Evolutionary conservation across 2,888 invertebrate genomes (phyloP), one percentile per base, ranked within the genome.

Genomic region (Nasonia oneida): DNA sequence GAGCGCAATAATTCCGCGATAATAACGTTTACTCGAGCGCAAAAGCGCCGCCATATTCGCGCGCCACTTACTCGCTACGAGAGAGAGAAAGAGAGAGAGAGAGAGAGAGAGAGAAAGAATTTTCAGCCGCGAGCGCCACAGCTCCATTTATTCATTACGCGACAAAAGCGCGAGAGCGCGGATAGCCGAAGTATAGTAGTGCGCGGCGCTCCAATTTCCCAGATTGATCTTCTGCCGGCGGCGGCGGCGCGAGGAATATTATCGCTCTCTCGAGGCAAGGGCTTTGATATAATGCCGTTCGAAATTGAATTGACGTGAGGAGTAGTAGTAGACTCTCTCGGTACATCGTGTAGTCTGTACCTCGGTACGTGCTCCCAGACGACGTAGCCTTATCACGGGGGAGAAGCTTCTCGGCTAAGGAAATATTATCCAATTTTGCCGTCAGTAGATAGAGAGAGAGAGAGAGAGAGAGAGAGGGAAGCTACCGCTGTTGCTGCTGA

Each of bases 261-360:
- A 67, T 67, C 67, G 67, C 29, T 67, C 67, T 53, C 53, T 29
- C 64, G 67, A 67, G 14, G n/a, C 39, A 42, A 73, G 42, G n/a
- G 73, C 73, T 73, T 73, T 42, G 73, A 39, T 73, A 61, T 61
- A 73, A 47, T 42, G 37, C 42, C 73, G 4, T 73, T 73, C 42
- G 73, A 73, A 73, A 73, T 73, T 73, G 73, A 73, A 73, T 73
- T 42, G 73, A 73, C 73, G 47, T 47, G 47, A 5, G 71, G 39
- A 42, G 67, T 67, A 33, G 67, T 37, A 37, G 29, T 29, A 12
- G 67, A 67, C 67, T 67, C 29, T 67, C 18, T n/a, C 8, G 15
- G 67, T 29, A 67, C 23, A 67, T 33, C 57, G 57, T n/a, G n/a
- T 29, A 33, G 67, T 14, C 14, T 61, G 53, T 18, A 61, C 23